These are phyloP conservation scores for Hippocampus kuda DNA, from an alignment of 2,797 vertebrate genomes.

Conservation along the genomic window DNA sequence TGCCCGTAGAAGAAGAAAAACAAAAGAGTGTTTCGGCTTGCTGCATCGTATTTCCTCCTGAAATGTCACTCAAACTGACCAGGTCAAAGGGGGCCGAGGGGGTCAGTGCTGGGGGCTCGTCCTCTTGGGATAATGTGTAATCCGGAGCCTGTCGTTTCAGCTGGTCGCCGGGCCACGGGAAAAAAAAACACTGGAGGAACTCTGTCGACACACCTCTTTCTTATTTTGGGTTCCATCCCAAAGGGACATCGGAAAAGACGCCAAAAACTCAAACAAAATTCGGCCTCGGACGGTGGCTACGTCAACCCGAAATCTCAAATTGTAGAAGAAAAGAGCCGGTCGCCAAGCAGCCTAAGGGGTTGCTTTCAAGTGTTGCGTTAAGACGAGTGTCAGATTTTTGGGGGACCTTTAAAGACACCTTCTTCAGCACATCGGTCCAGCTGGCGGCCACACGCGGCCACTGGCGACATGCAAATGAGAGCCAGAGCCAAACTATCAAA, in stretches of 20 bases:
- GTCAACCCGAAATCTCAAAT: neutral
- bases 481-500: conserved; percentile 33
- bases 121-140: conserved; percentile 43
- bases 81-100: conserved; percentile 51
- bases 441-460: conserved; percentile 30
- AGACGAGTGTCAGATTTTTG: conserved; percentile 30
- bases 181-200: conserved; percentile 9
- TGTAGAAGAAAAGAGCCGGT: neutral
- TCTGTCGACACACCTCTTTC: conserved; percentile 42
- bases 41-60: conserved; percentile 41
- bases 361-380: conserved; percentile 5
- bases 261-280: conserved; percentile 19
- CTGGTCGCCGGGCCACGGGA: conserved; percentile 35
- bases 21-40: conserved; percentile 45
- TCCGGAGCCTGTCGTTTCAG: conserved; percentile 60
- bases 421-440: conserved; percentile 18
- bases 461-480: conserved; percentile 19
- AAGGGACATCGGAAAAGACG: conserved; percentile 24
- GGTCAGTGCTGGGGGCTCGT: conserved; percentile 11
- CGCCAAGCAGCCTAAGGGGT: neutral
- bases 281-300: conserved; percentile 11
- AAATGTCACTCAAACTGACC: conserved; percentile 62
- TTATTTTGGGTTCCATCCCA: conserved; percentile 43
- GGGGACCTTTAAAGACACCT: conserved; percentile 25
- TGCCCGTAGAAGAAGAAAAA: conserved; percentile 33